A percentile compares a stretch with the other conserved stretches of the same genome.
Evolutionary conservation across 2,888 invertebrate genomes (phyloP).

Genomic region (Poecilus cupreus): DNA sequence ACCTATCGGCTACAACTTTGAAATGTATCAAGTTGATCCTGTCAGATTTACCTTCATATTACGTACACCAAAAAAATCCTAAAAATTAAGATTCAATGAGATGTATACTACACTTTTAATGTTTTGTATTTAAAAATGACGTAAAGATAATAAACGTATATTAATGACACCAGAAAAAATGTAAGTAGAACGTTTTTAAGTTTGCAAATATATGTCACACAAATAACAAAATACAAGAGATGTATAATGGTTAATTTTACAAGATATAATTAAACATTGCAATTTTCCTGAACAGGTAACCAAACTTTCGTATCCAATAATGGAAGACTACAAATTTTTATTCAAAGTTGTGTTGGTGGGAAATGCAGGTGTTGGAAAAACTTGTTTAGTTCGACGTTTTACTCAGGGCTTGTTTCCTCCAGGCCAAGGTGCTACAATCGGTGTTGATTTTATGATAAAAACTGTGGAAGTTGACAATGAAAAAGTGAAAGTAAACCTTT

Average conservation of each 20-base stretch:
- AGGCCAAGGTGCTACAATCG: slow-evolving; percentile 98
- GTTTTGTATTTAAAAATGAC: slow-evolving; percentile 36
- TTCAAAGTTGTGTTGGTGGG: slow-evolving; percentile 99
- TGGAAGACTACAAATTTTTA: slow-evolving; percentile 99
- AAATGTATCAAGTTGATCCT: too few relatives aligned
- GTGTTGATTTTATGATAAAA: slow-evolving; percentile 99
- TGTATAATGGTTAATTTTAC: not conserved
- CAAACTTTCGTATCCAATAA: slow-evolving; percentile 68
- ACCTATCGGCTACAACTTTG: too few relatives aligned
- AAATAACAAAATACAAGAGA: not conserved
- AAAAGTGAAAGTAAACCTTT: slow-evolving; percentile 86
- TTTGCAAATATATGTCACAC: not conserved
- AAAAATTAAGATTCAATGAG: too few relatives aligned
- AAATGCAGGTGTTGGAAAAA: slow-evolving; percentile 98
- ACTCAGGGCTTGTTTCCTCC: slow-evolving; percentile 99
- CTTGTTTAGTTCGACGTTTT: slow-evolving; percentile 96
- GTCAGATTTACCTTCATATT: too few relatives aligned
- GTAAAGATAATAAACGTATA: not conserved
- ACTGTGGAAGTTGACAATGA: slow-evolving; percentile 97
- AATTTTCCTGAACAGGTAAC: slow-evolving; percentile 1
- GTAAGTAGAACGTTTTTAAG: slow-evolving; percentile 16
- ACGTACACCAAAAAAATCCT: too few relatives aligned
- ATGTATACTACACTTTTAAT: too few relatives aligned
- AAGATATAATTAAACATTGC: not conserved
- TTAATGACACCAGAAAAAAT: slow-evolving; percentile 9